A percentile compares a stretch with the other conserved stretches of the same genome.
These are phyloP conservation scores for Tetramorium parvispinum DNA, from an alignment of 1,140 invertebrate species.

Conservation along the genomic window DNA sequence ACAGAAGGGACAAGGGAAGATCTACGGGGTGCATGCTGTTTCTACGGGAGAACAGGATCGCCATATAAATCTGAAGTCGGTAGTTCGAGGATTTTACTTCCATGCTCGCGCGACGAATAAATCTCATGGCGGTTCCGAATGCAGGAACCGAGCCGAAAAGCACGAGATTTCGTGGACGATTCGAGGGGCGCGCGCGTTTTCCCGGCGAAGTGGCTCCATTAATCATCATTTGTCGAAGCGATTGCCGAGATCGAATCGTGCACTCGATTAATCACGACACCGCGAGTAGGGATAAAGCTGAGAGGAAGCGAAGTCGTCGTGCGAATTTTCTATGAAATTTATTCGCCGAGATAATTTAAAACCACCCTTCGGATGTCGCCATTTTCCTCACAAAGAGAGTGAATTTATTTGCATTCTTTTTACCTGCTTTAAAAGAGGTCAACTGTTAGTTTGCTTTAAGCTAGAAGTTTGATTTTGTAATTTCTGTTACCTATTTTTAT, in stretches of 20 bases:
- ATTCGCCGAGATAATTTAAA: slow-evolving; percentile 53
- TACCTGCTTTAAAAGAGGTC: slow-evolving; percentile 35
- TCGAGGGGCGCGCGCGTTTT: slow-evolving; percentile 40
- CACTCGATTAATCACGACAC: slow-evolving; percentile 81
- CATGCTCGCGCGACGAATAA: slow-evolving; percentile 56
- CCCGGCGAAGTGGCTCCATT: slow-evolving; percentile 69
- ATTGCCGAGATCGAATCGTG: slow-evolving; percentile 76
- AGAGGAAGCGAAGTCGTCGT: slow-evolving; percentile 55
- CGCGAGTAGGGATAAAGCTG: slow-evolving; percentile 63
- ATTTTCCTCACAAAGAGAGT: slow-evolving; percentile 34
- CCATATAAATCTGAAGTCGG: slow-evolving; percentile 50
- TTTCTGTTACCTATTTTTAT: neutral
- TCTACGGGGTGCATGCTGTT: slow-evolving; percentile 38
- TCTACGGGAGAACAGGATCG: slow-evolving; percentile 48
- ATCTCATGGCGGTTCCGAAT: slow-evolving; percentile 47
- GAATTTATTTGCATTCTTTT: slow-evolving; percentile 51
- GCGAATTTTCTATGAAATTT: slow-evolving; percentile 61
- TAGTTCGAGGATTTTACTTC: slow-evolving; percentile 54
- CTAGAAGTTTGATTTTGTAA: slow-evolving; percentile 20
- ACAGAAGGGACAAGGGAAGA: neutral
- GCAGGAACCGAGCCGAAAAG: slow-evolving; percentile 32
- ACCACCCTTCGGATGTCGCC: slow-evolving; percentile 33
- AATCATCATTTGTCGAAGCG: slow-evolving; percentile 83
- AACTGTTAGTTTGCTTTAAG: slow-evolving; percentile 40
- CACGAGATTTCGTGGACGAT: slow-evolving; percentile 60